Evolutionary conservation across 2,888 invertebrate species (phyloP), one percentile per base, ranked within the genome.

Genomic region (Xylota segnis): DNA sequence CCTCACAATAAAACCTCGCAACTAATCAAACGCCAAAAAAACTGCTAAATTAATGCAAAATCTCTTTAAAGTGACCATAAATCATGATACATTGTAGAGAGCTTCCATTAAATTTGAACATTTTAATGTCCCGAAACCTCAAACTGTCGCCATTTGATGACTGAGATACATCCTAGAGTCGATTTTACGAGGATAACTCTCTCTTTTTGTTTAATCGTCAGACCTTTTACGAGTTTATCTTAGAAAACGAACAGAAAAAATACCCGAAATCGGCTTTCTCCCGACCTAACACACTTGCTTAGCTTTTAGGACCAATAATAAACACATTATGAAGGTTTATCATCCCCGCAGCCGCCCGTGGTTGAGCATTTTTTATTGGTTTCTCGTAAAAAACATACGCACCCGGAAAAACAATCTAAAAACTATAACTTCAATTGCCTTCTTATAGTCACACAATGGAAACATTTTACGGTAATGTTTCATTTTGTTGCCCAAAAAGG

Each of bases 251-350:
- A 23, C 23, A 40, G 12, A 40, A 40, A 37, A 37, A 43, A 27
- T 29, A 2, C 40, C 29, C 40, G n/a, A 66, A 37, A 65, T 61
- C 14, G 59, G 50, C 34, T 34, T 45, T 50, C 34, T 14, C 7
- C 16, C 40, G 23, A 72, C 52, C 4, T 14, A 50, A 52, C 52
- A 37, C 40, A 32, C 52, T 14, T 43, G 2, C 23, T 7, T 52
- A 29, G 1, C 23, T 74, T 63, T 74, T 16, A 63, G 54, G 74
- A 32, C 34, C 74, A 54, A 74, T 52, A 63, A 74, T 74, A 74
- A 74, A 63, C 74, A 61, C 52, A 61, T 72, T 61, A 61, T 72
- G 37, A 61, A 61, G 45, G 54, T 32, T 63, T 74, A 74, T 54
- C 74, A 54, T 61, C 29, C 6, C 2, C 5, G 18, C 18, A 18